Evolutionary conservation across 2,113 vertebrate genomes (phyloP).

Genomic region (Sigmodon hispidus): DNA sequence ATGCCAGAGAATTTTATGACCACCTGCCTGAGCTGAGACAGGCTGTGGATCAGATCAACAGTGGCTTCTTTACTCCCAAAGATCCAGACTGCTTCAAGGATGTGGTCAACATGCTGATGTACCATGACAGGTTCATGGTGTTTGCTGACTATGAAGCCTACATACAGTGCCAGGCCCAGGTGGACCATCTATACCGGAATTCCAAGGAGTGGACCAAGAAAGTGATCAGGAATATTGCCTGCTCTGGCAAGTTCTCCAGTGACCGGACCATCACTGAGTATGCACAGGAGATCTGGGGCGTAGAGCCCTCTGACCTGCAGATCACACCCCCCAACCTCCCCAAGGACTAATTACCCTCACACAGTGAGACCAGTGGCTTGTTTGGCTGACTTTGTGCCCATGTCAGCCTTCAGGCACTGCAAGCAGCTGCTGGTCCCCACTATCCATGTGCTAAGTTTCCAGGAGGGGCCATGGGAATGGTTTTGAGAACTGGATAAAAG

Average conservation of each 20-base stretch:
- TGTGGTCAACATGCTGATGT: slow-evolving; percentile 90
- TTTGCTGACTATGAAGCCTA: slow-evolving; percentile 94
- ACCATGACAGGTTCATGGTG: slow-evolving; percentile 94
- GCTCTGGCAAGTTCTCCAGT: slow-evolving; percentile 93
- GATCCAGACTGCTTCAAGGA: slow-evolving; percentile 90
- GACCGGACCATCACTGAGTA: slow-evolving; percentile 92
- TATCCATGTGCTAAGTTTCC: slow-evolving; percentile 23
- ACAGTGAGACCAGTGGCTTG: neutral
- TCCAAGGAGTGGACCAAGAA: slow-evolving; percentile 90
- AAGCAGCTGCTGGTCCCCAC: slow-evolving; percentile 29
- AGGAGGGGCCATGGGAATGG: neutral
- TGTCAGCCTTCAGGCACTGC: slow-evolving; percentile 8
- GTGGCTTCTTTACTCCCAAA: slow-evolving; percentile 89
- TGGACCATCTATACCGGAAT: slow-evolving; percentile 90
- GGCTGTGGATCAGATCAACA: slow-evolving; percentile 90
- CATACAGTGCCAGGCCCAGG: slow-evolving; percentile 89
- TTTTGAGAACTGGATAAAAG: neutral
- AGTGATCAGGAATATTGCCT: slow-evolving; percentile 91
- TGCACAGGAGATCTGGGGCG: slow-evolving; percentile 90
- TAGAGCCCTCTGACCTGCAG: slow-evolving; percentile 90
- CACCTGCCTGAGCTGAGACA: slow-evolving; percentile 89
- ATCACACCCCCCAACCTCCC: slow-evolving; percentile 90
- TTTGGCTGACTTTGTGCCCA: neutral
- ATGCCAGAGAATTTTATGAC: slow-evolving; percentile 88
- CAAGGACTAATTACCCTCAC: slow-evolving; percentile 79